Evolutionary conservation across 2,888 invertebrate genomes (phyloP), one percentile per base, ranked within the genome.

Genomic region (Dynastes grantii): DNA sequence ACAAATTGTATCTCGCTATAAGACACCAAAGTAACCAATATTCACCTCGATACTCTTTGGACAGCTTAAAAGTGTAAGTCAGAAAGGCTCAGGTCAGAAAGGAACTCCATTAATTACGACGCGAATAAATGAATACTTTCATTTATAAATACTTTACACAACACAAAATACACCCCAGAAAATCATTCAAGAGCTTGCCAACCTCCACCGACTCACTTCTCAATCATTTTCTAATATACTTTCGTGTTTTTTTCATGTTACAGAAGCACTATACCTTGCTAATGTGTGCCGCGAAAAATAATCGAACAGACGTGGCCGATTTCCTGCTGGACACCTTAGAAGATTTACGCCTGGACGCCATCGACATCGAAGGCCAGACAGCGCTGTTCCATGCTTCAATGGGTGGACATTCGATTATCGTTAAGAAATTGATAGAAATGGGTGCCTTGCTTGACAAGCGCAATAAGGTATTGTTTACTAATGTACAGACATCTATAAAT

Each of bases 301-400:
- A 94, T 83, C 91, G 92, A 29, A 90, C 94, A n/a, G 91, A 91
- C 80, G 91, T 93, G 8, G 90, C 93, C 71, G 91, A 92, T 81
- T 92, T 92, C 78, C 90, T 95, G 76, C 90, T 94, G 75, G 93
- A 94, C 79, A 91, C 90, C 37, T 89, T 94, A 53, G 93, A 94
- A 82, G 90, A 90, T 79, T 87, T 91, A 22, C 88, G 90, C 78
- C 88, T 92, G 58, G 91, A 92, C 81, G 92, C 91, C 8, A 88
- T 90, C 27, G 95, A 95, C 86, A 90, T 90, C 80, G 93, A 93
- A 37, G 94, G 94, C 0, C 93, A 94, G 85, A 94, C 94, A 2
- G 93, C 95, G 0, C 90, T 96, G 9, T 95, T 95, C 83, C 92
- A 95, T 79, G 95, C 96, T 0, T 93, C 95, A 0, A 91, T 93